Percentiles rank a stretch among this genome's conserved stretches.
These are phyloP conservation scores for Aythya baeri DNA, from an alignment of 2,113 vertebrate genomes.

Conservation along the genomic window DNA sequence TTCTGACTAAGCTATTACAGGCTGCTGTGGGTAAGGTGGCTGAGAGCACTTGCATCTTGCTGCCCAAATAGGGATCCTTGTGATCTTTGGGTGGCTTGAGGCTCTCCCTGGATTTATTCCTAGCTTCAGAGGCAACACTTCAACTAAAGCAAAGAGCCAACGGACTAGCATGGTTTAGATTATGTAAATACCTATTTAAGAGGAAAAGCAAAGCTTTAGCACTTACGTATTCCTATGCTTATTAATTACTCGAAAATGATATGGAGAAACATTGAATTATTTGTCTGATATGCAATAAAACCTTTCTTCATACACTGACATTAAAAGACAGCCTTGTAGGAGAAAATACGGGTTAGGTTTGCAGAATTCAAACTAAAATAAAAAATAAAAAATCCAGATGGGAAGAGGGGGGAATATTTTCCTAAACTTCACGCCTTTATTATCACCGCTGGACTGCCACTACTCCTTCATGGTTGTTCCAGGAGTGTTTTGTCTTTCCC, in stretches of 20 bases:
- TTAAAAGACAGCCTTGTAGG: neutral
- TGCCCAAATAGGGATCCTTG: neutral
- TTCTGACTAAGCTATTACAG: neutral
- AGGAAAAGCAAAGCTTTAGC: neutral
- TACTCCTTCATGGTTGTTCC: neutral
- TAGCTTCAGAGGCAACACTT: neutral
- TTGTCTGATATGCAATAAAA: neutral
- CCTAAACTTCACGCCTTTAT: neutral
- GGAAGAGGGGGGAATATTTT: neutral
- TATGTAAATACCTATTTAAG: neutral
- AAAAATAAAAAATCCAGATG: neutral
- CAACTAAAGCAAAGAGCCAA: neutral
- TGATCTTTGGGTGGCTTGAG: neutral
- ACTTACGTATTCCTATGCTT: neutral
- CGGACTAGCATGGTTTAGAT: neutral
- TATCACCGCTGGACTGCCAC: neutral
- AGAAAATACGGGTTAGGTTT: neutral
- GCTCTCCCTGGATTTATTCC: neutral
- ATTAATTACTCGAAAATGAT: neutral
- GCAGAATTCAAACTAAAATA: neutral
- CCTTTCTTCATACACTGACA: neutral
- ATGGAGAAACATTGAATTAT: neutral
- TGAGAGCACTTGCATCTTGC: neutral
- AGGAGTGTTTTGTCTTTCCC: conserved; percentile 9
- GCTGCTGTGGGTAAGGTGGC: neutral